Percentiles rank a stretch among this genome's conserved stretches.
Evolutionary conservation across 2,888 invertebrate species (phyloP).

Genomic region (Hirtodrosophila alboralis): DNA sequence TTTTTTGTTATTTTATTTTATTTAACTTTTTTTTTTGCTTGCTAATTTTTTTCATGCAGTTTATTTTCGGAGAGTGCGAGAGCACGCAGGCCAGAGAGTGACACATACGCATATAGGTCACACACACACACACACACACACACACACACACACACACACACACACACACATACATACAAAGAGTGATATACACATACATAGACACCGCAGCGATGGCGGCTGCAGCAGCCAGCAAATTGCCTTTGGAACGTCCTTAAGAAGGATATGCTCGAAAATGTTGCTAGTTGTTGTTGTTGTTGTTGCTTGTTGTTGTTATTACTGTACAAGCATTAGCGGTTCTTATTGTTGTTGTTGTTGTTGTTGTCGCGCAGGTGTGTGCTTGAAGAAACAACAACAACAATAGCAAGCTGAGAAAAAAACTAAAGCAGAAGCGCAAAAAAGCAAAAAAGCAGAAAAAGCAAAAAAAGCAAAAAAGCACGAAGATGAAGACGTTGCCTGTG

Average conservation of each 20-base stretch:
- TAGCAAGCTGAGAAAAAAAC: slow-evolving; percentile 14
- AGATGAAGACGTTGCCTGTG: slow-evolving; percentile 44
- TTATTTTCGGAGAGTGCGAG: slow-evolving; percentile 23
- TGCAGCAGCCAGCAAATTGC: slow-evolving; percentile 76
- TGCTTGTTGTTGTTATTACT: slow-evolving; percentile 27
- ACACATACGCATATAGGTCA: slow-evolving; percentile 26
- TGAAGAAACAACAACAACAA: slow-evolving; percentile 24
- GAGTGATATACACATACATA: slow-evolving; percentile 18
- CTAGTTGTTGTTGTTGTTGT: slow-evolving; percentile 42
- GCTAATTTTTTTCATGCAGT: slow-evolving; percentile 30
- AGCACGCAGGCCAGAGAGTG: slow-evolving; percentile 40
- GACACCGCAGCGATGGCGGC: slow-evolving; percentile 35
- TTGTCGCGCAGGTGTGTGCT: slow-evolving; percentile 60
- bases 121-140: slow-evolving; percentile 23
- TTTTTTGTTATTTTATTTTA: slow-evolving; percentile 13
- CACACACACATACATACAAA: too few species aligned
- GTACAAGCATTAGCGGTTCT: slow-evolving; percentile 29
- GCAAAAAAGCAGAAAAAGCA: slow-evolving; percentile 8
- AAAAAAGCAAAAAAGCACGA: slow-evolving; percentile 3
- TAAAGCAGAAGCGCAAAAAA: slow-evolving; percentile 8
- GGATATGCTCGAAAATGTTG: slow-evolving; percentile 73
- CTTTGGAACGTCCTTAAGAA: slow-evolving; percentile 84
- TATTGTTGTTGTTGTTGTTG: slow-evolving; percentile 25
- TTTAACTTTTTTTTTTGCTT: slow-evolving; percentile 3
- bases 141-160: too few species aligned